These are phyloP conservation scores for Eupelmus urozonus DNA, from an alignment of 2,888 invertebrate species.

Conservation along the genomic window DNA sequence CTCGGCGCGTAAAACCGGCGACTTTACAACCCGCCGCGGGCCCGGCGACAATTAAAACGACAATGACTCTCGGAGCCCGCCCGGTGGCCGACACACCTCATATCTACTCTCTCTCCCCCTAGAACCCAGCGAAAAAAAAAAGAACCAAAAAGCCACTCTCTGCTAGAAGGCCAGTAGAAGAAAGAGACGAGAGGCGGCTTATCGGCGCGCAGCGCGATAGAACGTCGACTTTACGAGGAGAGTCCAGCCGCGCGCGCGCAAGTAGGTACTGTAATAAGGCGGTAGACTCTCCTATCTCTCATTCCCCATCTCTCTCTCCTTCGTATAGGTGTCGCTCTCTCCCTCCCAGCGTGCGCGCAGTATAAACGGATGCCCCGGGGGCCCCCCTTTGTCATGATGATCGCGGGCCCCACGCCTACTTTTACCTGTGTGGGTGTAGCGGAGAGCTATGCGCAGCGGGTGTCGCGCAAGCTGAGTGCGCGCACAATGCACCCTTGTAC, in stretches of 20 bases:
- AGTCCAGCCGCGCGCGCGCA: not conserved
- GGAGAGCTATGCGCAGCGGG: too few species aligned
- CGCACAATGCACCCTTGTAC: not conserved
- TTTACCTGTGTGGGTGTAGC: too few species aligned
- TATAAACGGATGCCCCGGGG: too few species aligned
- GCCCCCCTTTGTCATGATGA: too few species aligned
- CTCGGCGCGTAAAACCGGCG: not conserved
- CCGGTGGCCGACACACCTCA: not conserved
- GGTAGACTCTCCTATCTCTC: constrained; percentile 68
- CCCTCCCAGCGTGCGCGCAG: not conserved
- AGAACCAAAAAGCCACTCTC: not conserved
- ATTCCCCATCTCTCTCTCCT: constrained; percentile 46
- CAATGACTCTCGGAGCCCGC: not conserved
- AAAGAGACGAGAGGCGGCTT: not conserved
- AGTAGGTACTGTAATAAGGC: too few species aligned
- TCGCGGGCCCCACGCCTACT: too few species aligned
- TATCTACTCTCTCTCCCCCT: not conserved
- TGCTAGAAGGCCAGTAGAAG: too few species aligned
- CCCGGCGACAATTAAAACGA: constrained; percentile 23
- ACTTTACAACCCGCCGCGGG: not conserved
- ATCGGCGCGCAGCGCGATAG: constrained; percentile 16
- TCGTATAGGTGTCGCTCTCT: constrained; percentile 5
- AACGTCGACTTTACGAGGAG: constrained; percentile 41
- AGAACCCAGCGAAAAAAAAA: constrained; percentile 1
- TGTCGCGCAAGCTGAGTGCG: too few species aligned